Evolutionary conservation across 2,888 invertebrate species (phyloP).

Genomic region (Petrolisthes manimaculis): DNA sequence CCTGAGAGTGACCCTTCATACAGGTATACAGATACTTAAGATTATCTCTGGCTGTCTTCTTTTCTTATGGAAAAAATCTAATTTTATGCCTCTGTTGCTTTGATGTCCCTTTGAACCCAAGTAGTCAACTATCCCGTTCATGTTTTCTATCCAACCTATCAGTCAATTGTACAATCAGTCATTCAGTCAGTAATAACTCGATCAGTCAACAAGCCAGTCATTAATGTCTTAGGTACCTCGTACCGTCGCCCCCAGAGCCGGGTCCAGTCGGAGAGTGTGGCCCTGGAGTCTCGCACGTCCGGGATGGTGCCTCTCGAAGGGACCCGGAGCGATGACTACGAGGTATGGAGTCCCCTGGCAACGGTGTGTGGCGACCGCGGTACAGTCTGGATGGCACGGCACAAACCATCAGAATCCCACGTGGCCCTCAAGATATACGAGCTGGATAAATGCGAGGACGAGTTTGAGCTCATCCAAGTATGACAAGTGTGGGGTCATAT

Average conservation of each 20-base stretch:
- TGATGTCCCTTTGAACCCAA: neutral
- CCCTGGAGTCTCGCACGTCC: conserved; percentile 45
- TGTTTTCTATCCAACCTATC: too few relatives aligned
- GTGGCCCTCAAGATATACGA: conserved; percentile 83
- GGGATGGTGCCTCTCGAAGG: conserved; percentile 57
- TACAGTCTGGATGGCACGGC: conserved; percentile 79
- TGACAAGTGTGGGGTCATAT: neutral
- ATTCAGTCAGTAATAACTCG: too few relatives aligned
- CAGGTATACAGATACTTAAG: too few relatives aligned
- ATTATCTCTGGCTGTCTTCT: too few relatives aligned
- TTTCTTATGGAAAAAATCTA: neutral
- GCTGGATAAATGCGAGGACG: conserved; percentile 79
- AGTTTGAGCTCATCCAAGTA: conserved; percentile 73
- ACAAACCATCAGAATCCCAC: conserved; percentile 77
- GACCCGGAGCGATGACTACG: conserved; percentile 39
- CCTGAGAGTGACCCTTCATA: too few relatives aligned
- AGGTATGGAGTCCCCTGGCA: conserved; percentile 56
- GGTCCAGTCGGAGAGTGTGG: conserved; percentile 48
- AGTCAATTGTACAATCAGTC: too few relatives aligned
- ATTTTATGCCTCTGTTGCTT: neutral
- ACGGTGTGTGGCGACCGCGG: conserved; percentile 76
- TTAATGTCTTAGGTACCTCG: neutral
- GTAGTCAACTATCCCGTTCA: neutral
- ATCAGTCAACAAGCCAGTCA: too few relatives aligned
- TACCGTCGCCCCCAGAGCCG: conserved; percentile 31